Percentiles rank a stretch among this genome's conserved stretches.
These are phyloP conservation scores for Molorchus minor DNA, from an alignment of 2,888 invertebrate genomes.

Conservation along the genomic window DNA sequence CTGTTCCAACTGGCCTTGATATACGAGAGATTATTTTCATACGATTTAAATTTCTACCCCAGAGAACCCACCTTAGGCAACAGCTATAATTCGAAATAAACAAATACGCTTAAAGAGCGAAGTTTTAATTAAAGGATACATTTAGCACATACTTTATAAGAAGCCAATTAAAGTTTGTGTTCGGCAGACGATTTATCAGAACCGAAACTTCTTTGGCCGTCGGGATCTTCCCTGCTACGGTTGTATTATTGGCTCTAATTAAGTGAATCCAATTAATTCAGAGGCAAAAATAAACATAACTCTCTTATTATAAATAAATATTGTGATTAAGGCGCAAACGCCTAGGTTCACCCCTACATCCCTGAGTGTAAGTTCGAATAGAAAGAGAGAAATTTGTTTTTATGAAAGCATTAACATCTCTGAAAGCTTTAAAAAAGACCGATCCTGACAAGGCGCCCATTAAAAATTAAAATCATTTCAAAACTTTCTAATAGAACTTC, in stretches of 20 bases:
- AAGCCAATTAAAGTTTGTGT: conserved; percentile 20
- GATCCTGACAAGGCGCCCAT: too few species aligned
- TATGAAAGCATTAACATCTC: too few species aligned
- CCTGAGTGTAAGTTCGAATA: too few species aligned
- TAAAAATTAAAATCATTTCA: too few species aligned
- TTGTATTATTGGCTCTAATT: conserved; percentile 12
- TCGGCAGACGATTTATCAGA: conserved; percentile 4
- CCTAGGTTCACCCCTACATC: too few species aligned
- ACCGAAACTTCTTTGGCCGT: conserved; percentile 7
- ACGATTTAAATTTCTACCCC: conserved; percentile 5
- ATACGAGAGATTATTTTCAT: too few species aligned
- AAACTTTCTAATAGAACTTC: too few species aligned
- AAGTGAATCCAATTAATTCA: conserved; percentile 11
- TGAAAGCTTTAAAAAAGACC: too few species aligned
- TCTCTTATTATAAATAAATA: conserved; percentile 8
- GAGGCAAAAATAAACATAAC: conserved; percentile 4
- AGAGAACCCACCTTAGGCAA: neutral
- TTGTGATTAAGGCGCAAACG: neutral
- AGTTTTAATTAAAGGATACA: conserved; percentile 20
- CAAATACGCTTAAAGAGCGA: conserved; percentile 6
- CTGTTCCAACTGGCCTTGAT: too few species aligned
- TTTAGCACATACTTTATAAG: conserved; percentile 18
- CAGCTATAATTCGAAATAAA: conserved; percentile 5
- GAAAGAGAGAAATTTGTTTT: too few species aligned
- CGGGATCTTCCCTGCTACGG: neutral